phyloP scores from a whole-genome alignment of 2,797 vertebrate genomes.

The Paedocypris micromegethes region DNA sequence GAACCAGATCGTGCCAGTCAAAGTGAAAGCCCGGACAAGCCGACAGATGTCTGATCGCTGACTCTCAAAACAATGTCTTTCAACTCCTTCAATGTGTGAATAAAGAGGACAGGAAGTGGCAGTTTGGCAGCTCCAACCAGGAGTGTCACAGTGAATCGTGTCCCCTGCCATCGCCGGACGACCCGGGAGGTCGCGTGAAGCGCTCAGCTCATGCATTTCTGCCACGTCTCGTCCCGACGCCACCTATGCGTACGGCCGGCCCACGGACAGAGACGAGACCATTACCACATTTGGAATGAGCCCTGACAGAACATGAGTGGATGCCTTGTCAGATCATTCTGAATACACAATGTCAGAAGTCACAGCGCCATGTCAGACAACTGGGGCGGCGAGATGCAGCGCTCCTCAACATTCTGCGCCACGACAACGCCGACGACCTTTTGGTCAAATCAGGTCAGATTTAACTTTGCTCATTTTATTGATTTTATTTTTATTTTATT shows the following conservation, averaged over 20 bases:
- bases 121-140: constrained; percentile 80
- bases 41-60: constrained; percentile 76
- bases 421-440: no score
- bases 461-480: no score
- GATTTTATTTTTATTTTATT: no score
- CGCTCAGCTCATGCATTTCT: constrained; percentile 39
- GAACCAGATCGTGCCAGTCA: constrained; percentile 69
- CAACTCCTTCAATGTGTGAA: constrained; percentile 73
- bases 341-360: constrained; percentile 61
- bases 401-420: constrained; percentile 19
- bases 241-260: constrained; percentile 42
- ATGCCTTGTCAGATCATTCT: constrained; percentile 72
- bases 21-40: constrained; percentile 64
- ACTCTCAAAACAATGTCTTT: constrained; percentile 68
- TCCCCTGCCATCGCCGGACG: constrained; percentile 74
- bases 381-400: constrained; percentile 20
- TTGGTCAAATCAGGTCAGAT: no score
- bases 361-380: constrained; percentile 35
- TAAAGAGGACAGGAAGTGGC: constrained; percentile 79
- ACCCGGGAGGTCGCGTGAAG: constrained; percentile 67
- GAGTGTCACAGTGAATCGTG: constrained; percentile 76
- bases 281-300: constrained; percentile 62
- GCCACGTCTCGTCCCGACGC: constrained; percentile 36
- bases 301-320: constrained; percentile 69
- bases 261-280: constrained; percentile 61